Conservation (phyloP, 2,113 vertebrate species). For the Ranitomeya variabilis region DNA sequence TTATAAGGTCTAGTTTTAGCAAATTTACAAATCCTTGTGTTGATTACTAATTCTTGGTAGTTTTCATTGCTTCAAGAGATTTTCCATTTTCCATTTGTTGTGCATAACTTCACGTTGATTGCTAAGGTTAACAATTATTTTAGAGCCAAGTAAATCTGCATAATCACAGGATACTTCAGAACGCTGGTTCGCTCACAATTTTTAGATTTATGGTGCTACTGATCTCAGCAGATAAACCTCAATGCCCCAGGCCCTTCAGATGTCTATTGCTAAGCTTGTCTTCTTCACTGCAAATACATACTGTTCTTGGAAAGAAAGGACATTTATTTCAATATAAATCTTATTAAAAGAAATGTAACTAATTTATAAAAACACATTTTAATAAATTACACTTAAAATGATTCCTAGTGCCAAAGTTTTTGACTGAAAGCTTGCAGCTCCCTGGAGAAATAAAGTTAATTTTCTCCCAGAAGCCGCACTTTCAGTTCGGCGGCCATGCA, state of each 20-base stretch:
- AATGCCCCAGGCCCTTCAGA: not conserved
- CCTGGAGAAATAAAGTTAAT: no score
- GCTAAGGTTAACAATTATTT: not conserved
- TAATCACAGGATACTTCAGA: not conserved
- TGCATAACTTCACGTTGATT: not conserved
- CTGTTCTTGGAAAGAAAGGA: not conserved
- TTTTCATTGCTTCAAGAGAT: slow-evolving; percentile 1
- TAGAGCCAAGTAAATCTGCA: not conserved
- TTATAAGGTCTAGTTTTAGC: not conserved
- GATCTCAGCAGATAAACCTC: not conserved
- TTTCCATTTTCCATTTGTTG: not conserved
- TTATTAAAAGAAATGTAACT: not conserved
- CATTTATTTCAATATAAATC: not conserved
- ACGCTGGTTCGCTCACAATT: not conserved
- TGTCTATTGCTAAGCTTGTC: not conserved
- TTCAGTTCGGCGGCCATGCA: no score
- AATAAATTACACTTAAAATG: no score
- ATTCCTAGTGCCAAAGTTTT: no score
- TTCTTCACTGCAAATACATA: not conserved
- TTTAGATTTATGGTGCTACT: slow-evolving; percentile 5
- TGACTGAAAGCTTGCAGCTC: no score
- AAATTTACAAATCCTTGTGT: not conserved
- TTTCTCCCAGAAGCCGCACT: no score
- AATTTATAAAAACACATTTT: no score
- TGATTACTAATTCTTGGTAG: not conserved